These are phyloP conservation scores for Agrotis puta DNA, from an alignment of 2,888 invertebrate species.

Conservation along the genomic window DNA sequence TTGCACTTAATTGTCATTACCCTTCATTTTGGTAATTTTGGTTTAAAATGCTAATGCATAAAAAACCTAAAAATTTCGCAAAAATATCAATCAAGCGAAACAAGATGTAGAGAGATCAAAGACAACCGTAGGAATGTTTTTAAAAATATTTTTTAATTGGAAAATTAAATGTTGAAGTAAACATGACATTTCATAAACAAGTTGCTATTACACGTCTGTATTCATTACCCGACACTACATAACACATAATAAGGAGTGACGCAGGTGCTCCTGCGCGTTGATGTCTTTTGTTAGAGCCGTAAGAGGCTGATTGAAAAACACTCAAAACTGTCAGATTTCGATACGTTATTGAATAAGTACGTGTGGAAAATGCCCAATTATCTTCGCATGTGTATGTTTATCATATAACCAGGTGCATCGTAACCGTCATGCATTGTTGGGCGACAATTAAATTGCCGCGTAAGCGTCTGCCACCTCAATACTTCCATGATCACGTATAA, in stretches of 20 bases:
- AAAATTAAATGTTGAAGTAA: not conserved
- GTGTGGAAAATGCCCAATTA: constrained; percentile 58
- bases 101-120: not conserved
- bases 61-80: not conserved
- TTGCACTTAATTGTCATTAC: constrained; percentile 20
- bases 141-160: not conserved
- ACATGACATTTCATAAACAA: not conserved
- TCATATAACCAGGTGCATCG: constrained; percentile 66
- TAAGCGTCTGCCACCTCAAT: constrained; percentile 38
- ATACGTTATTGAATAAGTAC: constrained; percentile 55
- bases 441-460: constrained; percentile 56
- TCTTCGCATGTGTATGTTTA: constrained; percentile 61
- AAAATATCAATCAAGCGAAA: constrained; percentile 8
- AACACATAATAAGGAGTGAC: constrained; percentile 33
- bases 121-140: not conserved
- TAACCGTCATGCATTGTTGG: constrained; percentile 70
- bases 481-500: constrained; percentile 49
- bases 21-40: constrained; percentile 2
- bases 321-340: constrained; percentile 36
- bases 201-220: not conserved
- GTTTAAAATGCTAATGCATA: constrained; percentile 35
- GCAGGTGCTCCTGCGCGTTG: constrained; percentile 69
- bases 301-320: constrained; percentile 50
- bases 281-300: constrained; percentile 75
- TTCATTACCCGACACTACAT: constrained; percentile 13